Conservation (phyloP, 2,797 vertebrate genomes). For the Bothrops alternatus region DNA sequence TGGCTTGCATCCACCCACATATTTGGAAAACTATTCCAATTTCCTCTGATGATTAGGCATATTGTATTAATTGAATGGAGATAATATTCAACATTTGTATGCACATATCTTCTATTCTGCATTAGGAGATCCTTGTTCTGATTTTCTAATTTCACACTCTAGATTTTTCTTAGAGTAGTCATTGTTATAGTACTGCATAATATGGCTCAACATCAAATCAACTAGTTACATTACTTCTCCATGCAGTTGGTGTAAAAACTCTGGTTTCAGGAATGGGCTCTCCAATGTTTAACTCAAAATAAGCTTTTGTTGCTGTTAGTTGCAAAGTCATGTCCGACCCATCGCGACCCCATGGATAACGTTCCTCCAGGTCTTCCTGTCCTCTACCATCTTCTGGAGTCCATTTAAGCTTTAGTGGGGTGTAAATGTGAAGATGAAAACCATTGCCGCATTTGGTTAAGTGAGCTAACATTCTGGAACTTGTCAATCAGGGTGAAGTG, state of each 20-base stretch:
- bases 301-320: not conserved
- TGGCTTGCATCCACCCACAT: not conserved
- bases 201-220: not conserved
- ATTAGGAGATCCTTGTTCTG: not conserved
- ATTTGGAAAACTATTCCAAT: not conserved
- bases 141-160: not conserved
- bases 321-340: too few species aligned
- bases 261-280: not conserved
- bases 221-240: not conserved
- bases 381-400: too few species aligned
- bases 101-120: not conserved
- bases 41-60: not conserved
- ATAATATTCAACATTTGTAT: not conserved
- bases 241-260: not conserved
- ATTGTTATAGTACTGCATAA: not conserved
- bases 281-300: not conserved
- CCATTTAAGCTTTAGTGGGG: not conserved
- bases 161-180: not conserved
- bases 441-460: not conserved
- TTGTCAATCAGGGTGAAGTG: constrained; percentile 18
- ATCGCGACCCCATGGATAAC: too few species aligned
- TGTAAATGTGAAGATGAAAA: not conserved
- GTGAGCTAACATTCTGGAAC: constrained; percentile 20
- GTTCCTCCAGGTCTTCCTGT: too few species aligned
- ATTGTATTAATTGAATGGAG: not conserved